phyloP scores from a whole-genome alignment of 1,140 invertebrate genomes.

The Philotrypesis tridentata region DNA sequence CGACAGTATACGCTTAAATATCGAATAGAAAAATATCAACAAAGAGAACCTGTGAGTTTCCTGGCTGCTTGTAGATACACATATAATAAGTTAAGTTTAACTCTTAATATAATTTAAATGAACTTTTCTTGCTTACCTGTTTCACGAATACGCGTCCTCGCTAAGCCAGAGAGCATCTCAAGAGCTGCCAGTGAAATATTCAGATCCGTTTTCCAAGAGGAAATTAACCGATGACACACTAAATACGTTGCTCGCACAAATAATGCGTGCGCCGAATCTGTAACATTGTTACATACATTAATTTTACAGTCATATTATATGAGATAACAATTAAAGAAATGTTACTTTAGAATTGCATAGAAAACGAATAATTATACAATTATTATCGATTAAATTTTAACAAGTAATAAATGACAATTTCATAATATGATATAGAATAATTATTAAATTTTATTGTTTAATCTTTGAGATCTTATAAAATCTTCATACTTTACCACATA shows the following conservation, averaged over 20 bases:
- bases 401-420: neutral
- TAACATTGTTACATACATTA: slow-evolving; percentile 56
- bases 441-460: too few relatives aligned
- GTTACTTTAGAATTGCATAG: neutral
- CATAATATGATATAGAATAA: neutral
- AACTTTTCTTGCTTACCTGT: slow-evolving; percentile 77
- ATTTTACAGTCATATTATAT: neutral
- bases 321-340: neutral
- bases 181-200: slow-evolving; percentile 95
- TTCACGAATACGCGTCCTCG: slow-evolving; percentile 88
- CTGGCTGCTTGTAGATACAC: slow-evolving; percentile 65
- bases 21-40: neutral
- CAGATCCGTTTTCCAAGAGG: slow-evolving; percentile 96
- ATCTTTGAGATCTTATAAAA: neutral
- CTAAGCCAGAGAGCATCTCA: slow-evolving; percentile 91
- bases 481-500: slow-evolving; percentile 25
- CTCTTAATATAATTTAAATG: slow-evolving; percentile 22
- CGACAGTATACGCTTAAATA: neutral
- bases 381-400: neutral
- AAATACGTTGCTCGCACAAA: slow-evolving; percentile 94
- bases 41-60: slow-evolving; percentile 68
- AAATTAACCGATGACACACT: slow-evolving; percentile 94
- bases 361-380: neutral
- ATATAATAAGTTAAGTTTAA: slow-evolving; percentile 44
- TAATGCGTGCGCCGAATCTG: slow-evolving; percentile 88